Evolutionary conservation across 2,797 vertebrate species (phyloP).

Genomic region (Melanotaenia nigrans): DNA sequence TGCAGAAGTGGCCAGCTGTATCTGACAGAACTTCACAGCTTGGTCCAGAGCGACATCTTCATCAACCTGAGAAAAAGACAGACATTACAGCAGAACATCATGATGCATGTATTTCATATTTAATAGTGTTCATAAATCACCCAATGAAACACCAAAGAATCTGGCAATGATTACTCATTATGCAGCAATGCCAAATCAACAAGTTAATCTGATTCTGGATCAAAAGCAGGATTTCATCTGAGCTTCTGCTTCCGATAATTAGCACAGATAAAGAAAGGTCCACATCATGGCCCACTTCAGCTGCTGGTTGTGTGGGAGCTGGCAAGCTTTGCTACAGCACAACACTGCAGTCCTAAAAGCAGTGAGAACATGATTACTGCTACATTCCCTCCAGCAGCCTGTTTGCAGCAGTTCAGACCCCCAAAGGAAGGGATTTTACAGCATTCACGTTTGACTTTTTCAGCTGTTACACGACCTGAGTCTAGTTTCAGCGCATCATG

Average conservation of each 20-base stretch:
- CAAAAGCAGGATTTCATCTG: conserved; percentile 9
- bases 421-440: conserved; percentile 42
- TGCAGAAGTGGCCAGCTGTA: conserved; percentile 91
- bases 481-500: conserved; percentile 21
- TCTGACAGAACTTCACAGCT: conserved; percentile 98
- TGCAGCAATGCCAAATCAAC: conserved; percentile 4
- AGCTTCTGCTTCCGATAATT: conserved; percentile 24
- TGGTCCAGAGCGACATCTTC: conserved; percentile 97
- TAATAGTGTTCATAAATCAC: not conserved
- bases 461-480: conserved; percentile 37
- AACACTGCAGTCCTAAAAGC: conserved; percentile 49
- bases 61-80: conserved; percentile 87
- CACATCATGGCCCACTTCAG: conserved; percentile 26
- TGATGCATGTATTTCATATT: not conserved
- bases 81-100: conserved; percentile 16
- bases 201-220: conserved; percentile 9
- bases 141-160: not conserved
- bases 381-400: conserved; percentile 38
- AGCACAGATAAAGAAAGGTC: conserved; percentile 30
- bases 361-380: conserved; percentile 19
- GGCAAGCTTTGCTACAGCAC: conserved; percentile 44
- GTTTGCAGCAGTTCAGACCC: conserved; percentile 40
- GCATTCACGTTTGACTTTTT: conserved; percentile 32
- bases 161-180: not conserved
- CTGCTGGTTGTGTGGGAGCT: conserved; percentile 56